phyloP scores from a whole-genome alignment of 1,140 invertebrate genomes.

The Drosophila pallidifrons region DNA sequence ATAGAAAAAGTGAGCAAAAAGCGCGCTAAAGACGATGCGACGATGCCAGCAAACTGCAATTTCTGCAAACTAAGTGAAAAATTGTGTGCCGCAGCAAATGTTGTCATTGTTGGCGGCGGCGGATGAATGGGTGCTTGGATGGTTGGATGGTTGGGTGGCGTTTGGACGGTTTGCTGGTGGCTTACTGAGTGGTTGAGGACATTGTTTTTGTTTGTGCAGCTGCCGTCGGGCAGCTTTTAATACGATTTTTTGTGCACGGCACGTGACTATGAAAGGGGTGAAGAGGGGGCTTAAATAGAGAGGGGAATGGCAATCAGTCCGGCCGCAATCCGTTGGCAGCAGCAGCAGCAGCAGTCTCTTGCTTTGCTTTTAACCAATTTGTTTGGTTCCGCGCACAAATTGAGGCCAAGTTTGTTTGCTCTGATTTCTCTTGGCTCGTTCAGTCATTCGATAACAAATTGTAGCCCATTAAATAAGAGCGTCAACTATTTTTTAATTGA shows the following conservation, averaged over 20 bases:
- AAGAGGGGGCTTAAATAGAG: too few species aligned
- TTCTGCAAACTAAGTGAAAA: constrained; percentile 54
- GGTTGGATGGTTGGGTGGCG: neutral
- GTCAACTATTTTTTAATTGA: constrained; percentile 67
- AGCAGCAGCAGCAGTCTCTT: constrained; percentile 3
- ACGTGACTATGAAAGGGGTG: constrained; percentile 23
- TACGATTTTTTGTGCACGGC: constrained; percentile 35
- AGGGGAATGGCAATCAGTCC: constrained; percentile 17
- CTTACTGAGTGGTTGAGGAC: constrained; percentile 20
- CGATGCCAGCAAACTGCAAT: constrained; percentile 35
- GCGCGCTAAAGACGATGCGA: constrained; percentile 26
- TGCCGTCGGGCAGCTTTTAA: constrained; percentile 37
- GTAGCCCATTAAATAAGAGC: constrained; percentile 51
- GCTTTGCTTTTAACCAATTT: constrained; percentile 58
- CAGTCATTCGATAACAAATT: constrained; percentile 55
- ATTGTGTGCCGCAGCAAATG: constrained; percentile 50
- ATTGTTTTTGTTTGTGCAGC: constrained; percentile 51
- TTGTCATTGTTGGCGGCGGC: constrained; percentile 41
- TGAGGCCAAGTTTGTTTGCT: constrained; percentile 58
- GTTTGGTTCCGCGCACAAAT: constrained; percentile 58
- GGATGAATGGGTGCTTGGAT: too few species aligned
- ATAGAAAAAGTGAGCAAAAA: constrained; percentile 42
- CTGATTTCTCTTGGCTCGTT: constrained; percentile 54
- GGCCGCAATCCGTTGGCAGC: constrained; percentile 22
- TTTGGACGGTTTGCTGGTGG: constrained; percentile 21